phyloP scores from a whole-genome alignment of 2,888 invertebrate genomes.

The Perdita meconis region DNA sequence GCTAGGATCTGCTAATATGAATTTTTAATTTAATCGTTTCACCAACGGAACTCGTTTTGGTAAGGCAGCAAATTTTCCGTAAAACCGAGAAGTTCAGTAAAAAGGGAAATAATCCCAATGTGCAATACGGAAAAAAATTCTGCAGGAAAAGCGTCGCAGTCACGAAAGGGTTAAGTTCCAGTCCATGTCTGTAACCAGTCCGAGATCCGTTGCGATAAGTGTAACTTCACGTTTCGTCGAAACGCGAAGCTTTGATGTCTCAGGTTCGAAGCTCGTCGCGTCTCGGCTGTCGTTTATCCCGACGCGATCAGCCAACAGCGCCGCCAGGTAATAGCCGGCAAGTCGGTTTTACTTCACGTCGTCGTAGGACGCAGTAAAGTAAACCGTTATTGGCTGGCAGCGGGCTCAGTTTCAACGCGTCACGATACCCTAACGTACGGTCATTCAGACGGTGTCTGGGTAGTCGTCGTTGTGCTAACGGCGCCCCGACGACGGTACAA shows the following conservation, averaged over 20 bases:
- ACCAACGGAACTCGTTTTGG: no score
- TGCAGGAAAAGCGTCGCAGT: no score
- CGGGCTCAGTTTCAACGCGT: slow-evolving; percentile 63
- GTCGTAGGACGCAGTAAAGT: slow-evolving; percentile 67
- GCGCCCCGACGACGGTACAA: slow-evolving; percentile 76
- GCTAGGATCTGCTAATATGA: no score
- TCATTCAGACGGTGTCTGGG: slow-evolving; percentile 38
- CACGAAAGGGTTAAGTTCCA: no score
- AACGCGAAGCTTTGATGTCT: not conserved
- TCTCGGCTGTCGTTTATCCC: slow-evolving; percentile 16
- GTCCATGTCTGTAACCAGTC: no score
- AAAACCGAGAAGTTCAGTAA: no score
- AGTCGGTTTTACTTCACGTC: slow-evolving; percentile 68
- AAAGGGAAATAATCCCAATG: no score
- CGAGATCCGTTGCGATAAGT: no score
- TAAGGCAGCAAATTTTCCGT: no score
- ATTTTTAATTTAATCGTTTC: no score
- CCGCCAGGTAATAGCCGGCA: slow-evolving; percentile 20
- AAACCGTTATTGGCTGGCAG: slow-evolving; percentile 73
- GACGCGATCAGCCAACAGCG: slow-evolving; percentile 9
- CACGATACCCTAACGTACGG: slow-evolving; percentile 55
- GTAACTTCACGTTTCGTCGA: not conserved
- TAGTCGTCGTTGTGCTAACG: slow-evolving; percentile 43
- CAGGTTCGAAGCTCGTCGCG: slow-evolving; percentile 6
- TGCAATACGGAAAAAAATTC: no score